phyloP scores from a whole-genome alignment of 2,888 invertebrate genomes.

The Esperia sulphurella region DNA sequence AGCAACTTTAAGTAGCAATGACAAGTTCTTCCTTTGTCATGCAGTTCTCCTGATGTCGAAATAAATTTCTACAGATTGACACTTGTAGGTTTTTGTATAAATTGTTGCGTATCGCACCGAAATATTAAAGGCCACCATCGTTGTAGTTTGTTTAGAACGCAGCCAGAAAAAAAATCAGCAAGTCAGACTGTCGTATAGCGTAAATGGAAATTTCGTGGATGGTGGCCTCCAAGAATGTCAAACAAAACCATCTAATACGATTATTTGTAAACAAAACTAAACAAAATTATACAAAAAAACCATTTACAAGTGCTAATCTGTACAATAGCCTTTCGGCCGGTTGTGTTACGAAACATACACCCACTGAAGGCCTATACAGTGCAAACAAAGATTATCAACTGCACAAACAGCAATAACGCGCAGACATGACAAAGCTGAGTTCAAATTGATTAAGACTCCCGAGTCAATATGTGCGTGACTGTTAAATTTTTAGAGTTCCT shows the following conservation, averaged over 20 bases:
- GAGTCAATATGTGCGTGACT: slow-evolving; percentile 36
- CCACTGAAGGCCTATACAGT: neutral
- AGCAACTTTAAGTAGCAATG: no score
- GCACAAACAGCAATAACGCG: slow-evolving; percentile 36
- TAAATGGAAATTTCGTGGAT: no score
- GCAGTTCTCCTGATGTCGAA: no score
- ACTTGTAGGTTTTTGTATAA: no score
- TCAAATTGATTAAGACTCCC: slow-evolving; percentile 59
- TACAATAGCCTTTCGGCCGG: neutral
- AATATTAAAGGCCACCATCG: no score
- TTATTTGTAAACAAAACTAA: neutral
- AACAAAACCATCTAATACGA: neutral
- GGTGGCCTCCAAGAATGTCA: neutral
- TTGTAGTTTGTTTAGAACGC: no score
- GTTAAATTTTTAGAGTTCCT: neutral
- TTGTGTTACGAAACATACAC: neutral
- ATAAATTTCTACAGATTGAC: no score
- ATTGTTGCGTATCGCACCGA: no score
- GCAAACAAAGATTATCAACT: slow-evolving; percentile 40
- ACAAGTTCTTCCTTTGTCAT: no score
- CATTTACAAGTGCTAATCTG: slow-evolving; percentile 4
- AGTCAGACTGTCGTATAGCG: no score
- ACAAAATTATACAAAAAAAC: neutral
- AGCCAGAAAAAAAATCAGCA: no score
- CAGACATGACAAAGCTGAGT: slow-evolving; percentile 51